Evolutionary conservation across 2,888 invertebrate genomes (phyloP), one percentile per base, ranked within the genome.

Genomic region (Prosapia bicincta): DNA sequence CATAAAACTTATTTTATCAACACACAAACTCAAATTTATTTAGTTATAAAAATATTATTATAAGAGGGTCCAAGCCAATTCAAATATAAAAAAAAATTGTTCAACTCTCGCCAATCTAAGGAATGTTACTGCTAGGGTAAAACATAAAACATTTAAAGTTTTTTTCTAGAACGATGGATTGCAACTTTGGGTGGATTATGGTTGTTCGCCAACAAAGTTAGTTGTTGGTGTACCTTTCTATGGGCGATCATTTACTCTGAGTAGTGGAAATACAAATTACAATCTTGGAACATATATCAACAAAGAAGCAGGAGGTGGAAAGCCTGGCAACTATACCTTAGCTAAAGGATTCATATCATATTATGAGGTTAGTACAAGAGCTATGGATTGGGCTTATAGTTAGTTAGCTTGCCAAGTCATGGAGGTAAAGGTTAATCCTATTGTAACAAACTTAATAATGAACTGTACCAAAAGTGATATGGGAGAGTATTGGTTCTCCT

Each of bases 211-310:
- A 0, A 92, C 95, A 84, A 96, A 96, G 85, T 86, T 96, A 54
- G 91, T 96, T 0, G 94, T 96, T 1, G 96, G 96, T 20, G 90
- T 96, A 72, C 96, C 96, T 0, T 95, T 96, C 86, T 96, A 96
- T 84, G 96, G 96, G 0, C 89, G 96, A 72, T 92, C 93, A 0
- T 96, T 91, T 84, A 95, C 95, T 0, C 86, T 96, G 26, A 92
- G 94, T 75, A 89, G 89, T 75, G 92, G 95, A 13, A 95, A 94
- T 84, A 94, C 88, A 79, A 94, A 95, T 86, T 93, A 95, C 83
- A 90, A 90, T 71, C 88, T 92, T 54, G 95, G 95, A 32, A 95
- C 96, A 0, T 95, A 92, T 83, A 94, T 96, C 83, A 94, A 95
- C 84, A 95, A 95, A 84, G 96, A 95, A 86, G 94, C 94, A 3